These are phyloP conservation scores for Poeciliopsis infans DNA, from an alignment of 2,797 vertebrate genomes.

Conservation along the genomic window DNA sequence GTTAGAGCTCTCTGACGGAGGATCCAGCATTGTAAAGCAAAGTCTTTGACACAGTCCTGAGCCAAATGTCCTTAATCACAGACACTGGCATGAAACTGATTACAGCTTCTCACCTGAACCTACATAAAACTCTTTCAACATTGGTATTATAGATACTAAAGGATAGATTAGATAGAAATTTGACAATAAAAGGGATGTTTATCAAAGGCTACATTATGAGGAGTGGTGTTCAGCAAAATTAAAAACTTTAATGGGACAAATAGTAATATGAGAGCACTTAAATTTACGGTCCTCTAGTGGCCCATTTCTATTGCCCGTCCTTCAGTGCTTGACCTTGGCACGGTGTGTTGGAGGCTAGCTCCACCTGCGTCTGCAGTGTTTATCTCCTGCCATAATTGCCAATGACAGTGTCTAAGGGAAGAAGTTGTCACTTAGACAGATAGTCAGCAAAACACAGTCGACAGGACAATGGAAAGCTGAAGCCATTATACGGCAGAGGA, in stretches of 20 bases:
- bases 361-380: slow-evolving; percentile 73
- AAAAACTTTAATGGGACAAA: slow-evolving; percentile 41
- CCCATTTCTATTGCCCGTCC: slow-evolving; percentile 57
- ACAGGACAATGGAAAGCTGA: slow-evolving; percentile 45
- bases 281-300: slow-evolving; percentile 59
- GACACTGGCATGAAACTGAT: slow-evolving; percentile 61
- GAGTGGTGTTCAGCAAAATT: slow-evolving; percentile 42
- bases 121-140: slow-evolving; percentile 64
- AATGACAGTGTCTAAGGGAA: slow-evolving; percentile 67
- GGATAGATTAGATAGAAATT: slow-evolving; percentile 41
- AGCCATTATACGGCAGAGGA: slow-evolving; percentile 35
- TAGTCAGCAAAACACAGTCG: slow-evolving; percentile 53
- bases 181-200: slow-evolving; percentile 53
- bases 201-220: slow-evolving; percentile 55
- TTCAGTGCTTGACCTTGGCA: slow-evolving; percentile 66
- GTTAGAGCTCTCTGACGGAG: slow-evolving; percentile 59
- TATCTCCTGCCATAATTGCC: slow-evolving; percentile 71
- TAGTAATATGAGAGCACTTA: slow-evolving; percentile 20
- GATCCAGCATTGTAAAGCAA: slow-evolving; percentile 52
- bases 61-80: slow-evolving; percentile 65
- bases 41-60: slow-evolving; percentile 56
- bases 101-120: slow-evolving; percentile 66
- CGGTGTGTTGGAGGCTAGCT: slow-evolving; percentile 55
- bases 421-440: slow-evolving; percentile 69
- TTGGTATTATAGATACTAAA: slow-evolving; percentile 62